Evolutionary conservation across 2,888 invertebrate genomes (phyloP), one percentile per base, ranked within the genome.

Genomic region (Tachina fera): DNA sequence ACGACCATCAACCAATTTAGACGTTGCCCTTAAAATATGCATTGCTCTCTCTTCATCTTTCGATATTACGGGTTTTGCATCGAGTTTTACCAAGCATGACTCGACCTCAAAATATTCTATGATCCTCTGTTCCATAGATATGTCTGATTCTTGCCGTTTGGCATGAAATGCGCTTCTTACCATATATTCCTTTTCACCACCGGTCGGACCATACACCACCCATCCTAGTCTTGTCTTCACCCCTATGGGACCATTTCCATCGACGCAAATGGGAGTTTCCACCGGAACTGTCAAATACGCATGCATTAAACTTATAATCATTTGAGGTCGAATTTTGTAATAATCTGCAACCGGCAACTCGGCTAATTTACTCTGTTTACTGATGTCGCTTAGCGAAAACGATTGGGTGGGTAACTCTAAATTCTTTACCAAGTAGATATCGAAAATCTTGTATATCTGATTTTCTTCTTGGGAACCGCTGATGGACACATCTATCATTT

Each of bases 261-360:
- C 45, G 1, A 41, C 16, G 3, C 49, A 61, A 10, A 58, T 47
- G 1, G 76, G 75, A 9, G 51, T 39, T 58, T 75, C 60, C 2
- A 71, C n/a, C 11, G 84, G 79, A 1, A 75, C 61, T 11, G 75
- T 79, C 13, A 79, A 51, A 61, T 19, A 83, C 0, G 79, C 74
- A 74, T 83, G 79, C 6, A 72, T 45, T 45, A 77, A 74, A 51
- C 83, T 86, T 2, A 83, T 68, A 4, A 86, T 86, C 31, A 83
- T 63, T 47, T 80, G 65, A 10, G 78, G 87, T 51, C 58, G 63
- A 9, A 80, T 47, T 16, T 77, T 72, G 1, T 70, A n/a, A 11
- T 87, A 63, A 6, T 16, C 19, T 6, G 11, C 11, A 19, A 63
- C 6, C 6, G 43, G 19, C 8, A 63, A 19, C 5, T 63, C 5